Base-by-base conservation (phyloP, 2,888 invertebrate genomes). In the Halocaridina rubra region DNA sequence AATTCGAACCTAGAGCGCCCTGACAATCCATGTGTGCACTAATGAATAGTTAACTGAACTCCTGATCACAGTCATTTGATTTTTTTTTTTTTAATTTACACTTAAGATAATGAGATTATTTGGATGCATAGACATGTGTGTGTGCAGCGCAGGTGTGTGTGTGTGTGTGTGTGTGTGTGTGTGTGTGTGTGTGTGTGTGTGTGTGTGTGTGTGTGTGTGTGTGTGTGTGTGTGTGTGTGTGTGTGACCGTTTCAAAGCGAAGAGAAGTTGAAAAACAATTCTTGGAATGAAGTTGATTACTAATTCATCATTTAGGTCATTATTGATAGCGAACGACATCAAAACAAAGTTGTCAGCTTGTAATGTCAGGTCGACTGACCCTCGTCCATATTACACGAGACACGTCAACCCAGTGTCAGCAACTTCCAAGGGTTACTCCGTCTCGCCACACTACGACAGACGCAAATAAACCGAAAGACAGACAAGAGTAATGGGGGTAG, bases 171-270 rank as follows among this genome's bases (percentile, higher is more conserved):
- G n/a, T n/a, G n/a, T n/a, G n/a, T n/a, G n/a, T n/a, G n/a, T n/a
- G 71, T 71, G 71, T 71, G 71, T 71, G 71, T 33, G 71, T 71
- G 33, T 71, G 71, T 71, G 71, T 71, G 33, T 72, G 72, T 72
- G 33, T 72, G 33, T 72, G 72, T 33, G 33, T 72, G 33, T 72
- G 72, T 72, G 72, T 72, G 33, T 72, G 72, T 72, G 33, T 72
- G 1, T 22, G 16, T 39, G 10, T 13, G 53, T 22, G 39, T 33
- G 53, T 74, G 39, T 46, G 27, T 74, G 16, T 16, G n/a, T 74
- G 27, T 39, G n/a, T n/a, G n/a, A n/a, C n/a, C n/a, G n/a, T n/a
- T n/a, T n/a, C n/a, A n/a, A 10, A 53, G 53, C 16, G 53, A 53
- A 53, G 19, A 53, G 19, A 10, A 53, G 16, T 19, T n/a, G 53